Conservation (phyloP, 1,140 invertebrate genomes). For the Aphidius ervi region DNA sequence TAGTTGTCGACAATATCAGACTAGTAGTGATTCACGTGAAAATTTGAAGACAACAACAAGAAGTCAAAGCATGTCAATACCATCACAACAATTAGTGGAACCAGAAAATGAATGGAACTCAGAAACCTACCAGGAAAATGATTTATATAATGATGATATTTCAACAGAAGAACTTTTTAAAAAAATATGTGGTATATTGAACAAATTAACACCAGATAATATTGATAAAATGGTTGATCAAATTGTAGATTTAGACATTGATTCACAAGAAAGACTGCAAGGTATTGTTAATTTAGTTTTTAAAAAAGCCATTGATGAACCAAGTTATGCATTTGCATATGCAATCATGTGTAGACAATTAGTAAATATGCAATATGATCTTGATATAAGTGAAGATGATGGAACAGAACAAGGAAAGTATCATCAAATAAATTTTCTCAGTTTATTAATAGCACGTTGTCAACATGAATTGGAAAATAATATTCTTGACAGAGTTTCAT, state of each 20-base stretch:
- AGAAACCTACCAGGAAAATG: slow-evolving; percentile 49
- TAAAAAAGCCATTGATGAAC: slow-evolving; percentile 93
- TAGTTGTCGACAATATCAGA: too few species aligned
- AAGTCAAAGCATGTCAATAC: too few species aligned
- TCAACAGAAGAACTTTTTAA: slow-evolving; percentile 74
- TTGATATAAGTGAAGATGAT: slow-evolving; percentile 16
- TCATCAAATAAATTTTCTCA: slow-evolving; percentile 63
- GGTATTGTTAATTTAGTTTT: slow-evolving; percentile 88
- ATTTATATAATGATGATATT: slow-evolving; percentile 58
- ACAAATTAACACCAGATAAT: slow-evolving; percentile 93
- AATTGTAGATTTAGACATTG: slow-evolving; percentile 72
- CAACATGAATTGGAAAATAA: slow-evolving; percentile 85
- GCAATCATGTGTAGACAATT: slow-evolving; percentile 77
- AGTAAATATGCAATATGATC: slow-evolving; percentile 56
- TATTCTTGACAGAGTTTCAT: slow-evolving; percentile 61
- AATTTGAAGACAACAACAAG: too few species aligned
- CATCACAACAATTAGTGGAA: slow-evolving; percentile 62
- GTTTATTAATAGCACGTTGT: slow-evolving; percentile 76
- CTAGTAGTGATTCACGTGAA: too few species aligned
- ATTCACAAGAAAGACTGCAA: slow-evolving; percentile 72
- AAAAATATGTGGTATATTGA: slow-evolving; percentile 82
- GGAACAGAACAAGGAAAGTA: slow-evolving; percentile 28
- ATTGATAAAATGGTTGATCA: slow-evolving; percentile 77
- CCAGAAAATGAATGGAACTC: slow-evolving; percentile 90
- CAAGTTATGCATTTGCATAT: slow-evolving; percentile 86